Base-by-base conservation (phyloP, 2,113 vertebrate species). In the Halcyon senegalensis region DNA sequence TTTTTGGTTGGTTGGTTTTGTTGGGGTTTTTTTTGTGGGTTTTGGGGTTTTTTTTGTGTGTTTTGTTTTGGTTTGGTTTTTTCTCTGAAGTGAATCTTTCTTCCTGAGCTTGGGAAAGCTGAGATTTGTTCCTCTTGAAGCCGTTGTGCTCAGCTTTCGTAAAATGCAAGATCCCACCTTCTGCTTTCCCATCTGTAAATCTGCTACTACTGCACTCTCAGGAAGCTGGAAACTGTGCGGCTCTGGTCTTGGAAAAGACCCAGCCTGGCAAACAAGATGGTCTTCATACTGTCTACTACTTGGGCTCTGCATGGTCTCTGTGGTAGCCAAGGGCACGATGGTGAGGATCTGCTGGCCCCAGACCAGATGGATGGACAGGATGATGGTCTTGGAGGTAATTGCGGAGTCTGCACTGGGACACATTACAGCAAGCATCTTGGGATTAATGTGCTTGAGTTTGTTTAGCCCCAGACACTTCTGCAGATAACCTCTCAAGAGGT, bases 391-490 rank as follows among this genome's bases (percentile, higher is more conserved):
- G 1, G 44, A 92, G 82, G 78, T 93, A 93, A 92, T 92, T 94
- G 89, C 89, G 66, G 15, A 44, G 78, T 95, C 94, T 94, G 94
- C 44, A 25, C 88, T 87, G 93, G 96, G 92, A 93, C 78, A 95
- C 33, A 16, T 96, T 92, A 94, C 43, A 90, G 80, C 46, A 11
- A 15, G 76, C 94, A 78, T 51, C 70, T 93, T 94, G 88, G 93
- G 96, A 96, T 91, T 96, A 93, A 93, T 80, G 82, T 90, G 92
- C 85, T 97, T 60, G 75, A 81, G 59, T 92, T 89, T 96, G 90
- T 97, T 95, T 91, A 91, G 78, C 88, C 85, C 81, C 94, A 93
- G 94, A 77, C 12, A 14, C 77, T 95, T 94, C 96, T 95, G 81
- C 84, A 91, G 56, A 91, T 88, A 94, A 92, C n/a, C 80, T 96